Base-by-base conservation (phyloP, 1,140 invertebrate species). In the Papilio xuthus region DNA sequence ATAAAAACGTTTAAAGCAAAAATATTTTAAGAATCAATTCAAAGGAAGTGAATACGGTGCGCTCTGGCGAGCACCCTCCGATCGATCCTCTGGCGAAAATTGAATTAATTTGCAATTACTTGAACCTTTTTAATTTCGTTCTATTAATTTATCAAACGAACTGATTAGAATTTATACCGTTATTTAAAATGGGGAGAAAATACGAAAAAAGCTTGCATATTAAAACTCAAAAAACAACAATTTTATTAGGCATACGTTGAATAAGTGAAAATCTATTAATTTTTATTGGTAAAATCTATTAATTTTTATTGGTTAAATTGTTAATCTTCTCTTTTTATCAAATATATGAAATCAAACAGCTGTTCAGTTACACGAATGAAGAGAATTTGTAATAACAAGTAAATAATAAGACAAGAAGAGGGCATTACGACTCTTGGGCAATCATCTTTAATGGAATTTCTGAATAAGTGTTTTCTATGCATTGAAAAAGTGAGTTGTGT, bases 41-140 rank as follows among this genome's bases (percentile, higher is more conserved):
- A 26, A 60, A 60, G 9, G 23, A 60, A 26, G 20, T 23, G 0
- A 60, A 26, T 60, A 9, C 3, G 12, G 60, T 32, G 23, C 26
- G 26, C 60, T 26, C 12, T 26, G 26, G 9, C 44, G 56, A 60
- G 26, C 56, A 56, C 53, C 18, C 23, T 9, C 56, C 56, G 13
- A 60, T 26, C 56, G 23, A 20, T 15, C 56, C 56, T 60, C 56
- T 28, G 20, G 13, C 20, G 12, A 8, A 67, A 67, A 32, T 67
- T 67, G 13, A 67, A 67, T 67, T 67, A 67, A 28, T 67, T 67
- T 67, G 23, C 60, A 15, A 67, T 67, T 28, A 67, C 26, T 67
- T 28, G 23, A 67, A 67, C 60, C 26, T 28, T 28, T 67, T 67
- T 28, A 67, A 67, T 67, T 67, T 28, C 26, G 26, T 15, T 67